Evolutionary conservation across 2,797 vertebrate species (phyloP), one percentile per base, ranked within the genome.

Genomic region (Zalophus californianus): DNA sequence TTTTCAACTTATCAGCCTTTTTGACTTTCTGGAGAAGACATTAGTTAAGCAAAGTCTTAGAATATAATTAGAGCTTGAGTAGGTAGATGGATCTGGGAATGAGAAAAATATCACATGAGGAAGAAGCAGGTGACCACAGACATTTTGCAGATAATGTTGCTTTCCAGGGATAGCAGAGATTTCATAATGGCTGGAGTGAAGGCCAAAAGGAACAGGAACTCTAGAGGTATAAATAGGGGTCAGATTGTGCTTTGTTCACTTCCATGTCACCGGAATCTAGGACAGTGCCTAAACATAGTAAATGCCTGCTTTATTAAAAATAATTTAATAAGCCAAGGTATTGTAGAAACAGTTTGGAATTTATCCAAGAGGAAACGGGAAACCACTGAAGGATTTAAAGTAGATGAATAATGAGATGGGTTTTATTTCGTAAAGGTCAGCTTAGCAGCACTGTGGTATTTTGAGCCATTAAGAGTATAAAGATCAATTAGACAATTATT

Each of bases 381-480:
- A 87, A 64, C 21, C 29, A 52, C 16, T 32, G 44, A 94, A 80
- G 35, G 7, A 50, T 44, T 78, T 77, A 62, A 84, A 90, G 11
- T 18, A 72, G n/a, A 7, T 27, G 44, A 80, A 66, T 91, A 52
- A 78, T 11, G 23, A 41, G 41, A 77, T 50, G 8, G 1, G 23
- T 93, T 86, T 41, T 48, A 85, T 27, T 95, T 89, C 56, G 56
- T 52, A 86, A 95, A 77, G 8, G 29, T 75, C 44, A 91, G 7
- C 2, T 41, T 86, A 79, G 52, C 13, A 82, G 18, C 32, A 79
- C 11, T 70, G 38, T 88, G 66, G 35, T 52, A 44, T 58, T n/a
- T 16, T 83, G 23, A 82, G 23, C 44, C 44, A 68, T 41, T 78
- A 86, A 89, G n/a, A 82, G 4, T 64, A 85, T 75, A 29, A 88